These are phyloP conservation scores for Setophaga coronata DNA, from an alignment of 2,113 vertebrate species.

Conservation along the genomic window DNA sequence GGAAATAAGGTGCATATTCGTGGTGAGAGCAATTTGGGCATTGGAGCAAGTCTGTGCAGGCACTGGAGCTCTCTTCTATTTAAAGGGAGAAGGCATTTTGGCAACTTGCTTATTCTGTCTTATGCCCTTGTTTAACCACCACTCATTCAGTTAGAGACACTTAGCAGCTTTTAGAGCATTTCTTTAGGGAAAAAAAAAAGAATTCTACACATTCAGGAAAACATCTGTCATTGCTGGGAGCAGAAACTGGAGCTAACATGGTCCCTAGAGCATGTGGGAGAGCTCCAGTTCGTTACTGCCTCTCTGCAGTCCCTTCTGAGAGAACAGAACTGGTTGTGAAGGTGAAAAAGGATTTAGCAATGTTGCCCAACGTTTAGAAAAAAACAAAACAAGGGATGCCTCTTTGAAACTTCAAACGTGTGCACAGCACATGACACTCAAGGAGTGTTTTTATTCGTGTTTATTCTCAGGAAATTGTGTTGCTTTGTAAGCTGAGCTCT, in stretches of 20 bases:
- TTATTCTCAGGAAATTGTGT: neutral
- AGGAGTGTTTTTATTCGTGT: neutral
- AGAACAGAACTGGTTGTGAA: neutral
- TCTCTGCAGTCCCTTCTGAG: neutral
- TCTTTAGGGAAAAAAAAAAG: neutral
- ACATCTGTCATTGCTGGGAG: slow-evolving; percentile 9
- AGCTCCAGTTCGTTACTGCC: neutral
- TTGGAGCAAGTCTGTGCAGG: slow-evolving; percentile 17
- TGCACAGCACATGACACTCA: neutral
- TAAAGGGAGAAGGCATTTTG: neutral
- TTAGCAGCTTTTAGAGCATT: slow-evolving; percentile 2
- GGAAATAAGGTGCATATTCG: neutral
- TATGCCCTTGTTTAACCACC: neutral
- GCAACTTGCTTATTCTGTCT: neutral
- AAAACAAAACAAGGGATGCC: neutral
- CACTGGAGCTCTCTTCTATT: neutral
- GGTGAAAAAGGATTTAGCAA: neutral
- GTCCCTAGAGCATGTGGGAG: neutral
- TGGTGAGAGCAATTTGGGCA: neutral
- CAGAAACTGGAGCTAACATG: neutral
- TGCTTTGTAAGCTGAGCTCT: neutral
- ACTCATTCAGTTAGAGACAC: neutral
- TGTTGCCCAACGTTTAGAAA: neutral
- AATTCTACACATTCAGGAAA: slow-evolving; percentile 7
- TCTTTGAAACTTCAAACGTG: neutral